A percentile compares a stretch with the other conserved stretches of the same genome.
Evolutionary conservation across 2,113 vertebrate genomes (phyloP).

Genomic region (Aldabrachelys gigantea): DNA sequence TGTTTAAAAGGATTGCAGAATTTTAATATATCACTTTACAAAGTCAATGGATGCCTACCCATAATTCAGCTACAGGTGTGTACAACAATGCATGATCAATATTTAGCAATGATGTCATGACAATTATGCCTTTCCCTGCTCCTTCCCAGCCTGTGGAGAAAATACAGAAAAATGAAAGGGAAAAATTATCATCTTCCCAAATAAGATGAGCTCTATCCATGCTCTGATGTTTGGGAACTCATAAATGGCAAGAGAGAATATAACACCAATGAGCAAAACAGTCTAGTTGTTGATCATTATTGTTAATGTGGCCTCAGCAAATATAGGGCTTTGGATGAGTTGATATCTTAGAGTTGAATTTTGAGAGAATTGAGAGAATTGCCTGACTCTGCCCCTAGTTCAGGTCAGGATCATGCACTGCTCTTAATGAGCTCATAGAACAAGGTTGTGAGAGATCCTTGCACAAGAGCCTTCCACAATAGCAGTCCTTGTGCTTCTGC

Average conservation of each 20-base stretch:
- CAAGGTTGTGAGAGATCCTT: background rate
- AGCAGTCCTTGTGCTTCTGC: background rate
- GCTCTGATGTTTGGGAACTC: background rate
- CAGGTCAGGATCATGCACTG: conserved; percentile 1
- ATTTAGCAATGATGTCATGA: background rate
- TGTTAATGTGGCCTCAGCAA: background rate
- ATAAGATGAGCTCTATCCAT: background rate
- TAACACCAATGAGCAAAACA: background rate
- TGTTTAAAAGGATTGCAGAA: background rate
- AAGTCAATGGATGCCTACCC: background rate
- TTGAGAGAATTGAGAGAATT: background rate
- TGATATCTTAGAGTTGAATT: background rate
- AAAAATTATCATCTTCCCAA: background rate
- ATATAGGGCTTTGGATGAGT: background rate
- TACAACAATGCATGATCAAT: background rate
- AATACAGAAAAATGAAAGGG: background rate
- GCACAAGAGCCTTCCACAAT: background rate
- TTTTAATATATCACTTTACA: background rate
- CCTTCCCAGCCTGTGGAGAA: background rate
- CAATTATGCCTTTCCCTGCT: background rate
- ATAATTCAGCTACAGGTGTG: background rate
- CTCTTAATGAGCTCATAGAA: background rate
- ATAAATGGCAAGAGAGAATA: background rate
- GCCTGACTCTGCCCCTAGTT: conserved; percentile 15
- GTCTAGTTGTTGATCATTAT: background rate